Evolutionary conservation across 2,888 invertebrate genomes (phyloP).

Genomic region (Leucophora obtusa): DNA sequence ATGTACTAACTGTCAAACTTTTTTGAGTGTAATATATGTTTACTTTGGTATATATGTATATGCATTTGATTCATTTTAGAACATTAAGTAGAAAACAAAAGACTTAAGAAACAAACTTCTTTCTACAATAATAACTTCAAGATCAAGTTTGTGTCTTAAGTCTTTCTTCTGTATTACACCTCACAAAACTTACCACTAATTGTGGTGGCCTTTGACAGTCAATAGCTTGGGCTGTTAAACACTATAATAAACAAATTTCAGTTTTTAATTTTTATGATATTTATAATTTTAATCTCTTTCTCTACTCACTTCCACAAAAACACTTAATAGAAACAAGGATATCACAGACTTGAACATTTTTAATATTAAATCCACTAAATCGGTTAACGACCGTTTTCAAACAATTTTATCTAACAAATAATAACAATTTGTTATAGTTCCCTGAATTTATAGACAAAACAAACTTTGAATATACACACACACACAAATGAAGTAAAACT

Average conservation of each 20-base stretch:
- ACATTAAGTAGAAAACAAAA: too few relatives aligned
- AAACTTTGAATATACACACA: background rate
- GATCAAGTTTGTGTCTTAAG: conserved; percentile 46
- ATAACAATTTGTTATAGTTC: conserved; percentile 5
- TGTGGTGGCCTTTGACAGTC: conserved; percentile 75
- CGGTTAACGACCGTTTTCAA: conserved; percentile 16
- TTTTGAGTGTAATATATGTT: too few relatives aligned
- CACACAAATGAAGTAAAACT: background rate
- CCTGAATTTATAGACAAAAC: conserved; percentile 50
- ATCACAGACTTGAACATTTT: conserved; percentile 42
- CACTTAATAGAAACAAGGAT: conserved; percentile 45
- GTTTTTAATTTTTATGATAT: conserved; percentile 21
- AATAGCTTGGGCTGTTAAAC: conserved; percentile 64
- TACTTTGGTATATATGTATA: too few relatives aligned
- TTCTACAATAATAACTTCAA: background rate
- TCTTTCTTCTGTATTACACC: background rate
- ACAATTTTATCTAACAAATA: conserved; percentile 23
- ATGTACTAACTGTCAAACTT: too few relatives aligned
- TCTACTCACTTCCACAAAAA: conserved; percentile 57
- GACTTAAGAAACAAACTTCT: conserved; percentile 48
- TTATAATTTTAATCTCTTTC: background rate
- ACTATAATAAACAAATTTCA: conserved; percentile 39
- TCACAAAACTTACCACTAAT: conserved; percentile 72
- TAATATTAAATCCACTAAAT: background rate
- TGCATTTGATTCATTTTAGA: too few relatives aligned